Base-by-base conservation (phyloP, 1,140 invertebrate species). In the Achatina immaculata region DNA sequence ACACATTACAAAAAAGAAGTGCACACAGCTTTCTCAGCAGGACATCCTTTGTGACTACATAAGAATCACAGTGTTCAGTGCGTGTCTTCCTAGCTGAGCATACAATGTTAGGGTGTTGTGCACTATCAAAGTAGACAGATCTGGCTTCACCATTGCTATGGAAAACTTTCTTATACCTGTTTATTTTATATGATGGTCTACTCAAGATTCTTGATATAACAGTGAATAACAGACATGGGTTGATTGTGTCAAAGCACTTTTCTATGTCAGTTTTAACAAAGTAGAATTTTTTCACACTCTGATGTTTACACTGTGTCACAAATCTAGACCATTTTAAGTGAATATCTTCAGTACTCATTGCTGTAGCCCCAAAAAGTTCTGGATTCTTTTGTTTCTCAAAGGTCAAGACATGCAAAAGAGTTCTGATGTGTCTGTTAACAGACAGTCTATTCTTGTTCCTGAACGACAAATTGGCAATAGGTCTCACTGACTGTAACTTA, bases 191-290 rank as follows among this genome's bases (percentile, higher is more conserved):
- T 14, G 28, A 31, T 65, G 48, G 9, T 65, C 36, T 58, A 21
- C 21, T 76, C 28, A 76, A 3, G 19, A 76, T 36, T 34, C 40
- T 62, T 1, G 31, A 28, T 14, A 76, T 21, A 36, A 76, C 42
- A 43, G 51, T 62, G 31, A 36, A 76, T 24, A 76, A 34, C 36
- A 76, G 40, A 65, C 74, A 76, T 16, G 55, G 48, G 40, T 76
- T 76, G 3, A 76, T 76, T 62, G 74, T 76, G 40, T 76, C 74
- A 62, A 48, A 76, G 51, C 74, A 76, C 51, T 76, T 76, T 65
- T 76, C 74, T 62, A 76, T 38, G 28, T 76, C 74, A 4, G 62
- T 11, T 62, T 76, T 76, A 19, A 76, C 74, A 62, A 76, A 76
- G 28, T 76, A 76, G 14, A 76, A 40, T 24, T 62, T 58, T 14